These are phyloP conservation scores for Campoplex capitator DNA, from an alignment of 2,888 invertebrate genomes.

Conservation along the genomic window DNA sequence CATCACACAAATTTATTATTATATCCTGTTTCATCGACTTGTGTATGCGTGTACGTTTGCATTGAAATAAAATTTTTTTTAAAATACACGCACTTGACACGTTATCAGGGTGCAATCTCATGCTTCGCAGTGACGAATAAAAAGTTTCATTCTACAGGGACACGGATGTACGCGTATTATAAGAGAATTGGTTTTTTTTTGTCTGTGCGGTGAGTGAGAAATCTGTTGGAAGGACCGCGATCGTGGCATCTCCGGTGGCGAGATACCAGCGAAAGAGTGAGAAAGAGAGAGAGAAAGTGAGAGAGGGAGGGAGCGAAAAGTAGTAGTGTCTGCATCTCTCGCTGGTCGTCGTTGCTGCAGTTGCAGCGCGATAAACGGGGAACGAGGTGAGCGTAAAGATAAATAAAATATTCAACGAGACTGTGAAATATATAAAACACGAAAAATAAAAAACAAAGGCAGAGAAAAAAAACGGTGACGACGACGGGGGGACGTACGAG, in stretches of 20 bases:
- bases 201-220: not conserved
- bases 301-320: slow-evolving; percentile 17
- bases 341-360: slow-evolving; percentile 22
- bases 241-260: slow-evolving; percentile 21
- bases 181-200: not conserved
- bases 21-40: not conserved
- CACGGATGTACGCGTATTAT: not conserved
- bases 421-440: not conserved
- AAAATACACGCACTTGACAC: not conserved
- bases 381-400: slow-evolving; percentile 29
- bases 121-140: not conserved
- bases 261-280: not conserved
- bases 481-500: slow-evolving; percentile 23
- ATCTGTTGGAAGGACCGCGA: not conserved
- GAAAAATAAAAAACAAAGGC: not conserved
- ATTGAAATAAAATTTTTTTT: not conserved
- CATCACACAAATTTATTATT: not conserved
- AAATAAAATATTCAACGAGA: slow-evolving; percentile 11
- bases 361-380: slow-evolving; percentile 8
- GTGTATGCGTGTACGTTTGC: not conserved
- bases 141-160: not conserved
- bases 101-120: not conserved
- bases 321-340: slow-evolving; percentile 1
- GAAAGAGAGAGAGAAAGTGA: slow-evolving; percentile 14
- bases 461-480: not conserved